Percentiles rank a stretch among this genome's conserved stretches.
Conservation (phyloP, 2,113 vertebrate genomes). For the Syrrhaptes paradoxus region DNA sequence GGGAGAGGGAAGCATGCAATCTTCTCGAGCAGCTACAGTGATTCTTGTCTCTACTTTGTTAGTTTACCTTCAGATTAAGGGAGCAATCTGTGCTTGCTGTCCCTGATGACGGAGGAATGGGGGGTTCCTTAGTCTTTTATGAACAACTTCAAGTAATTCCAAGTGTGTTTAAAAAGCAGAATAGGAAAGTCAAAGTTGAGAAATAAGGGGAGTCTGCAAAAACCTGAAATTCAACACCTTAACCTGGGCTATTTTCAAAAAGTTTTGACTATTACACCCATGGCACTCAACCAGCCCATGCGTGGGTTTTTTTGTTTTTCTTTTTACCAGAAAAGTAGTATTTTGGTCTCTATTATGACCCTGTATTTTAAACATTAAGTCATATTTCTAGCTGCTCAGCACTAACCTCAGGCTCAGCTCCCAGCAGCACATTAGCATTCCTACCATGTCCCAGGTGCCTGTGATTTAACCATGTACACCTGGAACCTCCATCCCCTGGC, state of each 20-base stretch:
- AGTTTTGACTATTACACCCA: not conserved
- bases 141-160: not conserved
- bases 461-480: not conserved
- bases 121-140: not conserved
- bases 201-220: not conserved
- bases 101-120: not conserved
- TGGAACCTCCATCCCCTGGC: not conserved
- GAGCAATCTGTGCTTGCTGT: not conserved
- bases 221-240: not conserved
- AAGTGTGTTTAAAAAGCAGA: not conserved
- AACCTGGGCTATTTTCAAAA: not conserved
- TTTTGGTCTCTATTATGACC: not conserved
- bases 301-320: too few relatives aligned
- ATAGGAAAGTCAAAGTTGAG: not conserved
- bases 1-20: not conserved
- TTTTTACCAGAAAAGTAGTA: not conserved
- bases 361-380: not conserved
- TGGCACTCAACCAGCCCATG: not conserved
- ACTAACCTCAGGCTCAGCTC: not conserved
- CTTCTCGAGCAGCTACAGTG: not conserved
- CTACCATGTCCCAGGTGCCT: not conserved
- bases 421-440: not conserved
- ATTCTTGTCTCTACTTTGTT: not conserved
- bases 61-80: not conserved
- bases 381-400: not conserved